Evolutionary conservation across 2,888 invertebrate genomes (phyloP), one percentile per base, ranked within the genome.

Genomic region (Eueremaeus valkanovi): DNA sequence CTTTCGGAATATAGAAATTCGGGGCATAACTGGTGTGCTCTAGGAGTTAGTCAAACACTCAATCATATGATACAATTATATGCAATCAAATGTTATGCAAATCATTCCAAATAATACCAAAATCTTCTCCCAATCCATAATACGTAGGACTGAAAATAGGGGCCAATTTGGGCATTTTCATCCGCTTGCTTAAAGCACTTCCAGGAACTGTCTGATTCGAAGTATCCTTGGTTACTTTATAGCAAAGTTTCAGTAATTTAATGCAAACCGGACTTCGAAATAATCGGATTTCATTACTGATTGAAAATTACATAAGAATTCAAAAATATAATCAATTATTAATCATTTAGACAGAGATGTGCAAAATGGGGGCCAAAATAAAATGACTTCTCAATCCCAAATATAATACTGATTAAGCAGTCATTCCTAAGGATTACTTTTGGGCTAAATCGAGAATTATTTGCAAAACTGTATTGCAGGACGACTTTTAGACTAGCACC

Each of bases 231-330:
- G 93, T 92, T 93, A 61, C 95, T 95, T 83, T 92, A 92, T 80
- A 88, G 90, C 0, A 95, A 96, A 82, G 85, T 94, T 45, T 93
- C 94, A 0, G 89, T 95, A 78, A 94, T 95, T 83, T 86, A 93
- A 79, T 86, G 94, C 18, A 95, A 96, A 83, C 90, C 95, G 81
- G 88, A 89, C 78, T 92, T 92, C 82, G 93, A 93, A 61, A 90
- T 1, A 75, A 6, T 36, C 70, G 40, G 68, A 75, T 66, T 21
- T 68, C 45, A 31, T 75, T 75, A 18, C 70, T 70, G 16, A 9
- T 8, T 24, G 16, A 58, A n/a, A n/a, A n/a, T n/a, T n/a, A n/a
- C n/a, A n/a, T n/a, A n/a, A n/a, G 21, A 58, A 55, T 13, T 18
- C 13, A 31, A 31, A 55, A 45, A 45, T 45, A 18, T 21, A 27